Percentiles rank a stretch among this genome's conserved stretches.
These are phyloP conservation scores for Dendrolimus kikuchii DNA, from an alignment of 1,140 invertebrate species.

Conservation along the genomic window DNA sequence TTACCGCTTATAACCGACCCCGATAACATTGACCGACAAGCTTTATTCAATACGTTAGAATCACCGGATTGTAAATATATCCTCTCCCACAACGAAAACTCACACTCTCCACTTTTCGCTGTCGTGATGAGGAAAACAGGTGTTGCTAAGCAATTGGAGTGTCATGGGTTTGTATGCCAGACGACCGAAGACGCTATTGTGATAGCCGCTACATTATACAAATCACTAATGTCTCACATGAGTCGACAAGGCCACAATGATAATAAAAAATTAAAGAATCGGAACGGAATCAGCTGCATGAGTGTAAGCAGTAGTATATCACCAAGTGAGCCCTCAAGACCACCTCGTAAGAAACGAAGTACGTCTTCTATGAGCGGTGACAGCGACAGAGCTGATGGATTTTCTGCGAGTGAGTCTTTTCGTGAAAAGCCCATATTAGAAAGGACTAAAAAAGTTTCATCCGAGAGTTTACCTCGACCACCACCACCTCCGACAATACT, in stretches of 20 bases:
- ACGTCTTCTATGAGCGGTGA: conserved; percentile 74
- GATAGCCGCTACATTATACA: conserved; percentile 90
- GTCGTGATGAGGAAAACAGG: conserved; percentile 90
- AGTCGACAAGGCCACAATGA: conserved; percentile 66
- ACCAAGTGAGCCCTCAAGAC: conserved; percentile 69
- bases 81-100: conserved; percentile 69
- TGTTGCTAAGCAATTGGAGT: conserved; percentile 85
- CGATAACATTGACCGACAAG: conserved; percentile 82
- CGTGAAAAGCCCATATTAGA: conserved; percentile 42
- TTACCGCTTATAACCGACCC: conserved; percentile 89
- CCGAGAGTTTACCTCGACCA: conserved; percentile 31
- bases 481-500: conserved; percentile 50
- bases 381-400: conserved; percentile 70
- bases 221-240: conserved; percentile 87
- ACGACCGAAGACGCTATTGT: conserved; percentile 91
- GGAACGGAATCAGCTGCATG: conserved; percentile 80
- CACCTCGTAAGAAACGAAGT: conserved; percentile 73
- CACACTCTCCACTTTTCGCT: conserved; percentile 90
- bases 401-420: conserved; percentile 50
- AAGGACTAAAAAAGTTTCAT: conserved; percentile 34
- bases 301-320: conserved; percentile 76
- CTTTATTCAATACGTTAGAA: conserved; percentile 75
- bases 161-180: conserved; percentile 92
- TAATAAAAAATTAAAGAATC: conserved; percentile 74
- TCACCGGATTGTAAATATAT: conserved; percentile 71